These are phyloP conservation scores for Leptatherina wallacei DNA, from an alignment of 2,797 vertebrate genomes.

Conservation along the genomic window DNA sequence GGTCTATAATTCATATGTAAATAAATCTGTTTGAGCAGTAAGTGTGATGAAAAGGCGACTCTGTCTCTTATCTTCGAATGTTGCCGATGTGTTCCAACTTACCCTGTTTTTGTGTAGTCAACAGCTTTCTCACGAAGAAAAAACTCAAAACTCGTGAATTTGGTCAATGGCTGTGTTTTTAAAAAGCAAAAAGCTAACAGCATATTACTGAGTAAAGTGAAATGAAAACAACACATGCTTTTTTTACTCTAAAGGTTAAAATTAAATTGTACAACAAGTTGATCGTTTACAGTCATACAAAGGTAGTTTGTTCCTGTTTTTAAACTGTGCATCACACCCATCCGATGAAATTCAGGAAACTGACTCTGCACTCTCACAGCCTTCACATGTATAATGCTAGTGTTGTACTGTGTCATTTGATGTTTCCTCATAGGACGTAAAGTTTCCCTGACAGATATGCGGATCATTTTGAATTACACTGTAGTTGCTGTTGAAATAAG, in stretches of 20 bases:
- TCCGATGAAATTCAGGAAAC: conserved; percentile 16
- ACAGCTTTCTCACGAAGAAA: too few relatives aligned
- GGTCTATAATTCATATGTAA: too few relatives aligned
- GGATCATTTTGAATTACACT: conserved; percentile 29
- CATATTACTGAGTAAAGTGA: background rate
- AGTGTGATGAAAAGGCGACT: too few relatives aligned
- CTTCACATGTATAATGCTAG: background rate
- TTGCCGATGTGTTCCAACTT: too few relatives aligned
- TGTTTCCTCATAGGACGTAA: conserved; percentile 59
- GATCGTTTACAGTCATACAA: background rate
- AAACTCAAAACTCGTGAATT: too few relatives aligned
- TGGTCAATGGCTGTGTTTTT: too few relatives aligned
- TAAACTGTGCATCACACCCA: conserved; percentile 3
- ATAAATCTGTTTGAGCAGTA: too few relatives aligned
- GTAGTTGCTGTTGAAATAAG: conserved; percentile 51
- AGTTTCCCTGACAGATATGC: conserved; percentile 20
- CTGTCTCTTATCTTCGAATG: too few relatives aligned
- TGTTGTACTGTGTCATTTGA: conserved; percentile 18
- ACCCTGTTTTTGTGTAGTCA: too few relatives aligned
- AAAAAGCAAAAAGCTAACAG: background rate
- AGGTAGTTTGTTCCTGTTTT: conserved; percentile 15
- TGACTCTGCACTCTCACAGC: conserved; percentile 4
- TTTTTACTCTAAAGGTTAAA: too few relatives aligned
- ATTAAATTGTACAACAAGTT: too few relatives aligned
- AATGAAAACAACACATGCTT: too few relatives aligned